Percentiles rank a stretch among this genome's conserved stretches.
Evolutionary conservation across 2,888 invertebrate genomes (phyloP).

Genomic region (Microctonus brassicae): DNA sequence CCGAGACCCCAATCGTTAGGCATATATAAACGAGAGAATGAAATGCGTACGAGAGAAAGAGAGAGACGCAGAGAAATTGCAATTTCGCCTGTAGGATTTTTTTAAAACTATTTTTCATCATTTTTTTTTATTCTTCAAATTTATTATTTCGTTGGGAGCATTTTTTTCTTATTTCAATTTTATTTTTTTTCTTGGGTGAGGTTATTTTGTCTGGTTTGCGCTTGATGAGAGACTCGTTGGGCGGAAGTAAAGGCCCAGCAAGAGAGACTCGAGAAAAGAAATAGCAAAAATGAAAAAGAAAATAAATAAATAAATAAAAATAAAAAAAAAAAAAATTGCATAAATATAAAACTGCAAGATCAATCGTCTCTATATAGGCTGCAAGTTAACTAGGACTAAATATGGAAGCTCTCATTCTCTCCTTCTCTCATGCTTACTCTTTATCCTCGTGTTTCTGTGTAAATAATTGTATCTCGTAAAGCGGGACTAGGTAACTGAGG

Average conservation of each 20-base stretch:
- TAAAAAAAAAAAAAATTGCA: constrained; percentile 30
- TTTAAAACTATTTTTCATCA: background rate
- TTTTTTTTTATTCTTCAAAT: background rate
- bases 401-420: constrained; percentile 52
- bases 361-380: constrained; percentile 50
- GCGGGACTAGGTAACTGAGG: constrained; percentile 57
- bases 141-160: background rate
- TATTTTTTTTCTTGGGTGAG: background rate
- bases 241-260: background rate
- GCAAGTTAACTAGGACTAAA: constrained; percentile 60
- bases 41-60: no score
- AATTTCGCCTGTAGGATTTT: constrained; percentile 27
- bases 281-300: constrained; percentile 5
- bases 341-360: constrained; percentile 48
- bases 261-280: background rate
- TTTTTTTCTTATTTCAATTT: background rate
- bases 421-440: background rate
- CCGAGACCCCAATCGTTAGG: constrained; percentile 37
- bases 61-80: constrained; percentile 21
- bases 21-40: constrained; percentile 26
- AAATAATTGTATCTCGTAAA: constrained; percentile 62
- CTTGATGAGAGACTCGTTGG: constrained; percentile 23
- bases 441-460: constrained; percentile 33
- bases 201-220: constrained; percentile 38
- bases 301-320: background rate